Conservation (phyloP, 2,888 invertebrate genomes). For the Lasioglossum villosulum region DNA sequence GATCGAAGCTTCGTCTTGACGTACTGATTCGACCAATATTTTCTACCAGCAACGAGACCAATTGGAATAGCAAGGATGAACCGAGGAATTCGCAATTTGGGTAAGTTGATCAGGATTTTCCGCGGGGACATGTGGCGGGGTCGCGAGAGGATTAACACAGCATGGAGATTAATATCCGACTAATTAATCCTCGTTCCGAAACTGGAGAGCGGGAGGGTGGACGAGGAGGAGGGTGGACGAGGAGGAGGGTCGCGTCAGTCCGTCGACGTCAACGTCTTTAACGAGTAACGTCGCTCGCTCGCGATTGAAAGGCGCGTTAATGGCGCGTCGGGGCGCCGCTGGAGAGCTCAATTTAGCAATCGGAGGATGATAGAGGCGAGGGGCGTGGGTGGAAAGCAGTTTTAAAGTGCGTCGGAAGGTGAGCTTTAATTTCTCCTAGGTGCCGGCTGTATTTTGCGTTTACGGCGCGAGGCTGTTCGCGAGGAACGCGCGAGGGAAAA, state of each 20-base stretch:
- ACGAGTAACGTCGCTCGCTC: slow-evolving; percentile 3
- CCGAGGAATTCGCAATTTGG: not conserved
- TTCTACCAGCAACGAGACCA: not conserved
- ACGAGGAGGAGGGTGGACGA: not conserved
- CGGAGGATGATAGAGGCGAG: not conserved
- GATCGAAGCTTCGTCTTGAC: no score
- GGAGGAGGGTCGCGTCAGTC: not conserved
- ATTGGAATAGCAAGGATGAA: not conserved
- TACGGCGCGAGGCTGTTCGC: slow-evolving; percentile 44
- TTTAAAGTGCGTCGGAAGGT: slow-evolving; percentile 10
- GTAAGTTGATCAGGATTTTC: not conserved
- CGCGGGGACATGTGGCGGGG: not conserved
- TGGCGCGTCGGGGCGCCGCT: not conserved
- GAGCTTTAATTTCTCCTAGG: slow-evolving; percentile 52
- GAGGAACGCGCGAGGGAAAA: slow-evolving; percentile 58
- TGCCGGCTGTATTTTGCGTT: slow-evolving; percentile 57
- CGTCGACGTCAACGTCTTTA: slow-evolving; percentile 5
- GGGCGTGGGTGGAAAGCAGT: not conserved
- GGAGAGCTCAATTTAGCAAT: slow-evolving; percentile 2
- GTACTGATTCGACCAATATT: no score
- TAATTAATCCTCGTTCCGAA: slow-evolving; percentile 5
- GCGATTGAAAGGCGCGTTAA: slow-evolving; percentile 13
- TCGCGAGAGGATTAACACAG: slow-evolving; percentile 1
- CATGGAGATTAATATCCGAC: not conserved
- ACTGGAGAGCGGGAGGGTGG: not conserved